Base-by-base conservation (phyloP, 2,113 vertebrate genomes). In the Rhea americana region DNA sequence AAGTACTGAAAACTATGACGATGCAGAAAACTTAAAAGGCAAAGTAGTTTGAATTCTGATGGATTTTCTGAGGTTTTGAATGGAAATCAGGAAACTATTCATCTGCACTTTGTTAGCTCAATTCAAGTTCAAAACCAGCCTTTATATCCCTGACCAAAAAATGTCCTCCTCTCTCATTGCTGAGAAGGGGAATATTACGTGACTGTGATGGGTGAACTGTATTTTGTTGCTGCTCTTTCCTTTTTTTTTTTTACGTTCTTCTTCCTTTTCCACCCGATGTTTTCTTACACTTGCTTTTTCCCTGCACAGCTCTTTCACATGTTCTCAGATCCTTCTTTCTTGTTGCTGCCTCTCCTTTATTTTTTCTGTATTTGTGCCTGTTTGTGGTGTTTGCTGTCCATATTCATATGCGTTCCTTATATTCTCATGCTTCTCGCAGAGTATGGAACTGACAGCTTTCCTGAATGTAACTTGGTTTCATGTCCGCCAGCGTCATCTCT, bases 31-130 rank as follows among this genome's bases (percentile, higher is more conserved):
- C n/a, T 51, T 12, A 59, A 37, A 58, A 85, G 83, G 13, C 45
- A 13, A 58, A 82, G 71, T 30, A 30, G 16, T 75, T 92, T 70
- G 39, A 7, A 28, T 87, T 91, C 37, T 91, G 47, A 45, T 85
- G 66, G 66, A 70, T 89, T 92, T 90, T 50, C 61, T 68, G 73
- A 86, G 74, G 61, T 70, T 94, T 95, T 66, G 65, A 70, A 11
- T 70, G 41, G 79, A 32, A 85, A 74, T 74, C 17, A 24, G 89
- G 73, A 82, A 82, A 55, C 11, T 43, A 37, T 71, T 19, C 24
- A 7, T 70, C 50, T 59, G 11, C 6, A 4, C 35, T 82, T 8
- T 37, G 7, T 19, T 80, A 45, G 17, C 39, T 68, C 62, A 20
- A 25, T 48, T 75, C 39, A 62, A 32, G 28, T 91, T 81, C 28